Conservation (phyloP, 2,113 vertebrate genomes). For the Corydoras maculifer region DNA sequence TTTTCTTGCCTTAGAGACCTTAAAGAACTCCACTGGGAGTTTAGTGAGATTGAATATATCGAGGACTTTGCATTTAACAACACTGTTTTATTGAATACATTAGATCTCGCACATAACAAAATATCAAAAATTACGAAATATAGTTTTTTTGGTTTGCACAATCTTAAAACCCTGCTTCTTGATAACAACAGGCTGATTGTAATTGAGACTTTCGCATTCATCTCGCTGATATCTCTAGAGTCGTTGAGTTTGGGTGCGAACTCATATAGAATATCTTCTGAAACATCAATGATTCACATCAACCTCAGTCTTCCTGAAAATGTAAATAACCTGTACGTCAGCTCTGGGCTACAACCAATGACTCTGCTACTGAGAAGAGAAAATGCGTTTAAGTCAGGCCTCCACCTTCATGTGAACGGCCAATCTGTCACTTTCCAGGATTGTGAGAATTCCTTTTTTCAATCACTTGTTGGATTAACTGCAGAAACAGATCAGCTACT, state of each 20-base stretch:
- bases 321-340: constrained; percentile 15
- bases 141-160: constrained; percentile 14
- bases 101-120: constrained; percentile 3
- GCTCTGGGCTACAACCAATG: constrained; percentile 19
- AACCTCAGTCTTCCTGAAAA: constrained; percentile 22
- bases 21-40: neutral
- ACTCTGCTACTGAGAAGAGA: constrained; percentile 3
- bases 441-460: constrained; percentile 21
- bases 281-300: constrained; percentile 7
- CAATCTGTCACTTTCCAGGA: constrained; percentile 23
- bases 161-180: constrained; percentile 11
- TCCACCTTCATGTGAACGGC: constrained; percentile 9
- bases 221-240: constrained; percentile 7
- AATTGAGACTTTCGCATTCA: constrained; percentile 6
- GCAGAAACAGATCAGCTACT: constrained; percentile 13
- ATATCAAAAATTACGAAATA: constrained; percentile 11
- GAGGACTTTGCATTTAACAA: constrained; percentile 24
- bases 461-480: constrained; percentile 13
- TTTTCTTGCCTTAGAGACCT: constrained; percentile 17
- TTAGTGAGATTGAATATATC: constrained; percentile 8
- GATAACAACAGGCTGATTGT: neutral
- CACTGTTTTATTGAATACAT: neutral
- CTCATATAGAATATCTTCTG: neutral
- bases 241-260: constrained; percentile 3
- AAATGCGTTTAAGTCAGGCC: neutral